Evolutionary conservation across 2,888 invertebrate genomes (phyloP), one percentile per base, ranked within the genome.

Genomic region (Pelosia muscerda): DNA sequence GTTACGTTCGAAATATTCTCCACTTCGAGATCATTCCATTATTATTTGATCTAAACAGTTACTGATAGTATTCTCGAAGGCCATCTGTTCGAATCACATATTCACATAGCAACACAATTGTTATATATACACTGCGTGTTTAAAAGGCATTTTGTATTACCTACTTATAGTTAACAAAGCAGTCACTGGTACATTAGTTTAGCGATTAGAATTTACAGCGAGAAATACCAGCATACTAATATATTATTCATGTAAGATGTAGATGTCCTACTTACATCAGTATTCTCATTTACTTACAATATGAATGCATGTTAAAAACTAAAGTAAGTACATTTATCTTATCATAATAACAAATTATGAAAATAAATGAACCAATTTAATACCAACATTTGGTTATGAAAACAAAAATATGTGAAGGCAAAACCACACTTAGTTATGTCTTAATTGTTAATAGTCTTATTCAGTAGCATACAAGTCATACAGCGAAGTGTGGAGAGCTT

Each of bases 291-390:
- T 53, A 53, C 31, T 28, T 53, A 53, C 31, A 58, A 31, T 58
- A 58, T 8, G 31, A 58, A 58, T 28, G 22, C n/a, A 23, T 31
- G 22, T 49, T 49, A 42, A 38, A 73, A 71, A 76, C 67, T 66
- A 66, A 71, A 68, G 72, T 74, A 79, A 76, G 66, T 77, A 79
- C 65, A 56, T 28, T 22, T 22, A 70, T 71, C 68, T 68, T 63
- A 67, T 68, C 68, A 74, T 66, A 67, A 75, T 70, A 59, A 22
- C 25, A 11, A 31, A 66, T 57, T 56, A 57, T 56, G 19, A 56
- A 13, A 62, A 28, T 28, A 56, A 61, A 61, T 55, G 34, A 65
- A 38, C 49, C 49, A 62, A 22, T 63, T 76, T 62, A 66, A 69
- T n/a, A 11, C 67, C 57, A 67, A 69, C 49, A 62, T 69, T 70